Base-by-base conservation (phyloP, 2,113 vertebrate genomes). In the Crotalus helleri region DNA sequence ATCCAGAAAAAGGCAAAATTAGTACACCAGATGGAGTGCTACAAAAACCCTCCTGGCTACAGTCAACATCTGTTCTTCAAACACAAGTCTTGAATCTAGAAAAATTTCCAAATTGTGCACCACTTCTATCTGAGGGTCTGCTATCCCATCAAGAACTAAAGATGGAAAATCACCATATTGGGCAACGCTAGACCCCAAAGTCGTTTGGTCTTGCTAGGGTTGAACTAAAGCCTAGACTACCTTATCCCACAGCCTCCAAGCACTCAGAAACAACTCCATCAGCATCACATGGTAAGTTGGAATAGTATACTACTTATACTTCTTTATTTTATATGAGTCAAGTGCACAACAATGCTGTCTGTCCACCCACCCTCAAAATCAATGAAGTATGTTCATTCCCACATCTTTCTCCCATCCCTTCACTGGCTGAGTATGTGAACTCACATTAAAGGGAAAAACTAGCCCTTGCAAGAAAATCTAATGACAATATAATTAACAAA, bases 301-400 rank as follows among this genome's bases (percentile, higher is more conserved):
- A 64, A n/a, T 64, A 29, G 13, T 33, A n/a, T 87, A 87, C 51
- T 46, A 24, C 5, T 23, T 46, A 85, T 53, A 57, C 23, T 59
- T 96, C 94, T 97, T 97, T 97, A 97, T 97, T 95, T 95, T 96
- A 90, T 59, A 94, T 97, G 97, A 97, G 96, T 97, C 94, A 93
- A 95, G 91, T 95, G 91, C 92, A 94, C 69, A 93, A 85, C 91
- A 94, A 93, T 95, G 92, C 93, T 94, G 91, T 96, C 93, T 94
- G 91, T 96, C 96, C 93, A 57, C 94, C 92, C 94, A 93, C 96
- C 96, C 93, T 54, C 95, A 95, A 97, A 97, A 97, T 93, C 93
- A 97, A 97, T 53, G 95, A 93, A 94, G 85, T 64, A 57, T 91
- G 26, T 86, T 97, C 95, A 94, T 93, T 93, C 91, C 55, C 87